Percentiles rank a stretch among this genome's conserved stretches.
These are phyloP conservation scores for Erebia epiphron DNA, from an alignment of 2,888 invertebrate species.

Conservation along the genomic window DNA sequence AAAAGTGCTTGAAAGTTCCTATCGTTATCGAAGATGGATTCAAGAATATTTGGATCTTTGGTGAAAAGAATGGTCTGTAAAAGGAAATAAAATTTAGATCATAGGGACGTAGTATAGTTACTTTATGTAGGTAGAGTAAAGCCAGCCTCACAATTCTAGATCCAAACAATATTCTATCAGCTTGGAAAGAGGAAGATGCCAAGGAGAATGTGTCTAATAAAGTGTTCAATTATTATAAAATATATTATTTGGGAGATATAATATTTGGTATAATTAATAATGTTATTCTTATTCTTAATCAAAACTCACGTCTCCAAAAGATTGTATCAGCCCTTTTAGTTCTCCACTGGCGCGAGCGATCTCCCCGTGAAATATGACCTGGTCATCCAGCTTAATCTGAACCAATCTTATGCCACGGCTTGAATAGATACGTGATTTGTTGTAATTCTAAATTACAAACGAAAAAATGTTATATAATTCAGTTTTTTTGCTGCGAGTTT, in stretches of 20 bases:
- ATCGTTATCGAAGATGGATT: constrained; percentile 66
- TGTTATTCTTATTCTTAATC: background rate
- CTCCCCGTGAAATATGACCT: constrained; percentile 90
- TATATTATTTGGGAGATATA: no score
- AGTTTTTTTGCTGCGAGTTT: no score
- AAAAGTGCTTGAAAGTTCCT: constrained; percentile 69
- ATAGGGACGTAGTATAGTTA: no score
- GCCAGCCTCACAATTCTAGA: no score
- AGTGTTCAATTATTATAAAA: no score
- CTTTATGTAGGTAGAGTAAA: no score
- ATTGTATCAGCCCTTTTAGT: constrained; percentile 85
- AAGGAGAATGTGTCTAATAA: no score
- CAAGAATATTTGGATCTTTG: constrained; percentile 88
- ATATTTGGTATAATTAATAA: background rate
- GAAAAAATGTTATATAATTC: no score
- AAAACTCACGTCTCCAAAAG: constrained; percentile 86
- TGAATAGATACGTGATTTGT: constrained; percentile 93
- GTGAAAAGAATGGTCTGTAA: constrained; percentile 93
- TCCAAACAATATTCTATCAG: no score
- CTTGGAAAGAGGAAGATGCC: no score
- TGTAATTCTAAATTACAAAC: constrained; percentile 87
- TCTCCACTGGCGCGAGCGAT: constrained; percentile 91
- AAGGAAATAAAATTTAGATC: background rate
- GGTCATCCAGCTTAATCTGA: constrained; percentile 86
- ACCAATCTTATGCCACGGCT: constrained; percentile 89